phyloP scores from a whole-genome alignment of 2,797 vertebrate genomes.

The Pachyuromys duprasi region DNA sequence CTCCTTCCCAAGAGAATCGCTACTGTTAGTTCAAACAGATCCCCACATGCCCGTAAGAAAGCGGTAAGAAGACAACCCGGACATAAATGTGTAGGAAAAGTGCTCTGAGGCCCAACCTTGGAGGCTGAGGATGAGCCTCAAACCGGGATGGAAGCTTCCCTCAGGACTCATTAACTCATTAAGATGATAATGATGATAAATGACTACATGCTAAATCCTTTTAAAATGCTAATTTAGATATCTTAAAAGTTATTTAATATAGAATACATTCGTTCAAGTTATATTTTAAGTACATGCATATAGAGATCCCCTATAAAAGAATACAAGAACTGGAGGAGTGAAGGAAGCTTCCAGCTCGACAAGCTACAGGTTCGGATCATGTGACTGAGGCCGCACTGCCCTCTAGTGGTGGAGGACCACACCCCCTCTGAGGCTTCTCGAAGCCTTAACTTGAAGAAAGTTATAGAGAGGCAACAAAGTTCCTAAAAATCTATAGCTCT shows the following conservation, averaged over 20 bases:
- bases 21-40: conserved; percentile 1
- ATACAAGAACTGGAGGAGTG: neutral
- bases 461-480: conserved; percentile 16
- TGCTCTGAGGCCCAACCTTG: neutral
- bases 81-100: neutral
- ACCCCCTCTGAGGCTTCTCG: conserved; percentile 20
- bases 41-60: neutral
- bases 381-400: conserved; percentile 62
- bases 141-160: neutral
- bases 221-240: conserved; percentile 2
- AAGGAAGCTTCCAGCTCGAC: neutral
- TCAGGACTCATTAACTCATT: neutral
- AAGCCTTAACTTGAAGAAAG: conserved; percentile 24
- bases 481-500: conserved; percentile 6
- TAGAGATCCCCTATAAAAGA: neutral
- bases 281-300: neutral
- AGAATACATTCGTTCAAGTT: conserved; percentile 9
- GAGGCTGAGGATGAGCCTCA: neutral
- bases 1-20: conserved; percentile 15
- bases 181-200: neutral
- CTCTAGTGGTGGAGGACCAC: conserved; percentile 68
- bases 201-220: neutral
- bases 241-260: conserved; percentile 13
- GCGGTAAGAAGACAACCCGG: neutral
- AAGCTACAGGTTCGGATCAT: conserved; percentile 57